Percentiles rank a stretch among this genome's conserved stretches.
Evolutionary conservation across 2,888 invertebrate species (phyloP).

Genomic region (Agrypnus murinus): DNA sequence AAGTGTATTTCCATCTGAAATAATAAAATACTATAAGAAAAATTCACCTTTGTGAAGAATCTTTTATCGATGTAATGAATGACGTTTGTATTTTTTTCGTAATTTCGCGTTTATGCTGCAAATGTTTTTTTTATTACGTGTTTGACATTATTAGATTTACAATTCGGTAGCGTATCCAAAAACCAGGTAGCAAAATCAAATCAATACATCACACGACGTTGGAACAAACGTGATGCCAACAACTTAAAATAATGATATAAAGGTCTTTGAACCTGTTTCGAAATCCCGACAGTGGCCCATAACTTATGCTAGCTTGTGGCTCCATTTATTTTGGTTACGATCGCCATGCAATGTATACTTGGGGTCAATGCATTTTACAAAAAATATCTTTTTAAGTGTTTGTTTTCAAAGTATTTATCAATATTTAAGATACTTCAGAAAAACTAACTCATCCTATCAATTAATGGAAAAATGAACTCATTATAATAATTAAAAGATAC

Average conservation of each 20-base stretch:
- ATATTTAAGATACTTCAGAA: slow-evolving; percentile 29
- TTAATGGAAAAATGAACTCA: not conserved
- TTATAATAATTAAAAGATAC: not conserved
- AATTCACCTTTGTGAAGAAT: no score
- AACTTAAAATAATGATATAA: slow-evolving; percentile 40
- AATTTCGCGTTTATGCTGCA: no score
- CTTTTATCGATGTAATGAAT: no score
- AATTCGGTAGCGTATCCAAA: no score
- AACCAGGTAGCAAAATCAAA: slow-evolving; percentile 25
- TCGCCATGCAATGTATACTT: slow-evolving; percentile 42
- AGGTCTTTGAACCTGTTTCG: slow-evolving; percentile 57
- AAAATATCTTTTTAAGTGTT: slow-evolving; percentile 39
- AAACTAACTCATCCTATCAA: not conserved
- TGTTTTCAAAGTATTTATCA: slow-evolving; percentile 43
- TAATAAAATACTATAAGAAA: no score
- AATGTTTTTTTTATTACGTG: no score
- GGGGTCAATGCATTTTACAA: slow-evolving; percentile 51
- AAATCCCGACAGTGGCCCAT: slow-evolving; percentile 54
- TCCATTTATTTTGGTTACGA: slow-evolving; percentile 50
- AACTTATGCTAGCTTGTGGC: slow-evolving; percentile 56
- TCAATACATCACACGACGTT: slow-evolving; percentile 21
- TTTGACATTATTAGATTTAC: no score
- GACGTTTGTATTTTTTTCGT: no score
- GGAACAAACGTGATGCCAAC: slow-evolving; percentile 29
- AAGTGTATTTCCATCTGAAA: no score